Conservation (phyloP, 2,888 invertebrate species). For the Drosophila crucigera region DNA sequence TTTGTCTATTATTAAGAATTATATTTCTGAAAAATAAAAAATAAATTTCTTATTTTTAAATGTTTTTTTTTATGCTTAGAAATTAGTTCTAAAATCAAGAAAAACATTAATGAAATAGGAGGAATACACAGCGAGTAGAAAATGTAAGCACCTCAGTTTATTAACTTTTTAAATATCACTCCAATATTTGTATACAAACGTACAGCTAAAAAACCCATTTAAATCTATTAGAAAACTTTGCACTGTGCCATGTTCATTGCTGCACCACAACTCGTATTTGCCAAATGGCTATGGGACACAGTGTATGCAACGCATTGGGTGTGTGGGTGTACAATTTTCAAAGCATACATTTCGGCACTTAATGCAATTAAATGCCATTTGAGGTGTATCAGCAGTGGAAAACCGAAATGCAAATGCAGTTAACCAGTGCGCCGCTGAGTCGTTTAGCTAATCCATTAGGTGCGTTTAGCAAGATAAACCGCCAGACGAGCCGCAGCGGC, state of each 20-base stretch:
- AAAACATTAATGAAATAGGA: not conserved
- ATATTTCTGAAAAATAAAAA: not conserved
- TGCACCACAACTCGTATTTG: constrained; percentile 3
- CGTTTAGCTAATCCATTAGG: constrained; percentile 63
- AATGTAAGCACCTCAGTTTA: not conserved
- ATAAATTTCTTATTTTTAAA: not conserved
- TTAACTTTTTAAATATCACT: not conserved
- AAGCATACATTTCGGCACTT: constrained; percentile 32
- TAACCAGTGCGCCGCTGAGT: constrained; percentile 19
- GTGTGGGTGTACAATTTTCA: constrained; percentile 9
- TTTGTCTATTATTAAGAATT: not conserved
- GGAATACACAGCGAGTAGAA: not conserved
- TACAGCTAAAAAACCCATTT: not conserved
- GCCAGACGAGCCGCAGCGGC: constrained; percentile 52
- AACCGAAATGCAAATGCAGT: constrained; percentile 49
- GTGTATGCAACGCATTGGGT: constrained; percentile 20
- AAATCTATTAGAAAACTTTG: not conserved
- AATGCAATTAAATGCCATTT: constrained; percentile 37
- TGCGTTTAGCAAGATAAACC: constrained; percentile 69
- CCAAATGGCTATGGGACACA: constrained; percentile 1
- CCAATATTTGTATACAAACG: not conserved
- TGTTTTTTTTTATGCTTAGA: not conserved
- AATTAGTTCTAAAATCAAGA: not conserved
- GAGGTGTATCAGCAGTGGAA: constrained; percentile 23
- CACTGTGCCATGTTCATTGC: not conserved